Percentiles rank a stretch among this genome's conserved stretches.
phyloP scores from a whole-genome alignment of 2,113 vertebrate genomes.

The Anoplopoma fimbria region DNA sequence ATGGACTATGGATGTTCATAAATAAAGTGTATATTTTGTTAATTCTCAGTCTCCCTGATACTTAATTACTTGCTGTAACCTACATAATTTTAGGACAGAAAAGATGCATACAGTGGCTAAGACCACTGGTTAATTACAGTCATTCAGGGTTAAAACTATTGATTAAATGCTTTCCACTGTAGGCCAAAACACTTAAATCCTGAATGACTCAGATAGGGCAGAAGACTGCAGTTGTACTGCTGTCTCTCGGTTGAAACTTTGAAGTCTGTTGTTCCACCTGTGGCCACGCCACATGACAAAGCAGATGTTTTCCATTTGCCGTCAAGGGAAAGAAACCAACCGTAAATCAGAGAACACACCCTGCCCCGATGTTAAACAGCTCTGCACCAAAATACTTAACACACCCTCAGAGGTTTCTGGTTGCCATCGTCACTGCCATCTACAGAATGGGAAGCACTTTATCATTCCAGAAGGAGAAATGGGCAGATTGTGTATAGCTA shows the following conservation, averaged over 20 bases:
- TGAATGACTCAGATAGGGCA: background rate
- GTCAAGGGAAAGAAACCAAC: slow-evolving; percentile 2
- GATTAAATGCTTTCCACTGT: slow-evolving; percentile 29
- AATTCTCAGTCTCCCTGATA: background rate
- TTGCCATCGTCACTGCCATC: background rate
- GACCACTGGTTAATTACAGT: slow-evolving; percentile 16
- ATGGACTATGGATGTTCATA: background rate
- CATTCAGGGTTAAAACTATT: slow-evolving; percentile 16
- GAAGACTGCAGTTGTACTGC: background rate
- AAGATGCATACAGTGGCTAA: background rate
- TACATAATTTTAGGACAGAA: slow-evolving; percentile 5
- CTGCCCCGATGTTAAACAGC: background rate
- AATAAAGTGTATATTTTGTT: slow-evolving; percentile 34
- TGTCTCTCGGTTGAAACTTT: background rate
- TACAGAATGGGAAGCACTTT: background rate
- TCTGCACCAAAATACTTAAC: slow-evolving; percentile 1
- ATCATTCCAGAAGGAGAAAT: background rate
- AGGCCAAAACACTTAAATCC: slow-evolving; percentile 31
- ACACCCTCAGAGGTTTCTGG: background rate
- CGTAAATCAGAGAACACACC: slow-evolving; percentile 18
- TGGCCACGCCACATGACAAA: background rate
- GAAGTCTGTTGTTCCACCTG: slow-evolving; percentile 24
- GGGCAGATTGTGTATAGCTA: background rate
- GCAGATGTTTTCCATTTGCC: slow-evolving; percentile 15
- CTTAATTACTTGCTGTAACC: slow-evolving; percentile 3